Evolutionary conservation across 2,797 vertebrate species (phyloP), one percentile per base, ranked within the genome.

Genomic region (Apogon hyalosoma): DNA sequence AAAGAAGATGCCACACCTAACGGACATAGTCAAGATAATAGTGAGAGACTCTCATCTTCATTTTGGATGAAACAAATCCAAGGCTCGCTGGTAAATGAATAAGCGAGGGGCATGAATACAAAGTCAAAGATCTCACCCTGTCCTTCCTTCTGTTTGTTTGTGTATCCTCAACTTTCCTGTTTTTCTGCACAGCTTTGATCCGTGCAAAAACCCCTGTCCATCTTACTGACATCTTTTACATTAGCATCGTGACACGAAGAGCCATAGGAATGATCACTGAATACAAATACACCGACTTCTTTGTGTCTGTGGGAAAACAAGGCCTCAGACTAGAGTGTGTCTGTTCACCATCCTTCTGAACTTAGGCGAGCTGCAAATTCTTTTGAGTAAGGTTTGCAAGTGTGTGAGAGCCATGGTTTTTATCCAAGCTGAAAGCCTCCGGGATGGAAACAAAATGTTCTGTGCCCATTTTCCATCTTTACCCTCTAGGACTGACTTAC

Each of bases 381-480:
- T 68, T 31, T 31, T 14, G n/a, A 61, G 48, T 49, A 2, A 8
- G 31, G 36, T 38, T 47, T 51, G 45, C 33, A 45, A 28, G 24
- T 19, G 45, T 52, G 14, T 58, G 47, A 33, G 39, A 78, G 50
- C 10, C n/a, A 46, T 66, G 75, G 55, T 67, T 85, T 78, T 77
- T 43, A 69, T 63, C 60, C 69, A 68, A 75, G 45, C 51, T 68
- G n/a, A 70, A 77, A 79, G 75, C 51, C 69, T 74, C 16, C 10
- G 14, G 68, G 57, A 77, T 69, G 80, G 73, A 84, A 85, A 77
- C 49, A 63, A n/a, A 36, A 6, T 38, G 75, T 73, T 81, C 38
- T 7, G 60, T 43, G 75, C 79, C 78, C 82, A 84, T 43, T 90
- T 89, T 86, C 83, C 77, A 62, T 74, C 79, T 66, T 65, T 46